Percentiles rank a stretch among this genome's conserved stretches.
phyloP scores from a whole-genome alignment of 2,113 vertebrate genomes.

The Terrapene triunguis region DNA sequence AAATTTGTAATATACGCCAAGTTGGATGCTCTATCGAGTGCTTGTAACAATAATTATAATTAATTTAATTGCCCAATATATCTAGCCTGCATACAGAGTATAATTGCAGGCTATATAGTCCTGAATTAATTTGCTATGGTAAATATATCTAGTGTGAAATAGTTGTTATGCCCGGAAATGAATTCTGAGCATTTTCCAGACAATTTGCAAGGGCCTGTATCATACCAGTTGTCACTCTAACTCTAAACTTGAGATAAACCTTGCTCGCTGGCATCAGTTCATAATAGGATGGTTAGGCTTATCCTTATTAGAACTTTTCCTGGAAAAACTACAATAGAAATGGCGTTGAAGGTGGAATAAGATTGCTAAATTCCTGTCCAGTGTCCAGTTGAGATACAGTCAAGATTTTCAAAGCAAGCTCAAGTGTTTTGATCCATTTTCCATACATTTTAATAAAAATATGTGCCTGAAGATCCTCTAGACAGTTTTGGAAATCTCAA shows the following conservation, averaged over 20 bases:
- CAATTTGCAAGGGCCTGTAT: slow-evolving; percentile 22
- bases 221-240: background rate
- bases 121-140: background rate
- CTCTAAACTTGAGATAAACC: background rate
- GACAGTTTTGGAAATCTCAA: background rate
- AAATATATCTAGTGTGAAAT: background rate
- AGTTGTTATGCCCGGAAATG: background rate
- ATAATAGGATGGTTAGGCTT: background rate
- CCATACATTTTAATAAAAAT: too few species aligned
- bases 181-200: background rate
- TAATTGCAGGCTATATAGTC: slow-evolving; percentile 5
- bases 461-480: background rate
- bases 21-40: rapidly evolving
- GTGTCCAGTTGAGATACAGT: background rate
- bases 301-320: background rate
- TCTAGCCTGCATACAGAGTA: background rate
- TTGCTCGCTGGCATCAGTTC: background rate
- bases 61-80: background rate
- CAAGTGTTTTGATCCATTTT: background rate
- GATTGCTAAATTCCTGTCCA: background rate
- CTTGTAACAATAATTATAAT: background rate
- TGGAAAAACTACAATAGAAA: background rate
- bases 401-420: rapidly evolving
- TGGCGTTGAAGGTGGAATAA: background rate
- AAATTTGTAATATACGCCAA: background rate